Percentiles rank a stretch among this genome's conserved stretches.
Evolutionary conservation across 1,140 invertebrate genomes (phyloP).

Genomic region (Trissolcus basalis): DNA sequence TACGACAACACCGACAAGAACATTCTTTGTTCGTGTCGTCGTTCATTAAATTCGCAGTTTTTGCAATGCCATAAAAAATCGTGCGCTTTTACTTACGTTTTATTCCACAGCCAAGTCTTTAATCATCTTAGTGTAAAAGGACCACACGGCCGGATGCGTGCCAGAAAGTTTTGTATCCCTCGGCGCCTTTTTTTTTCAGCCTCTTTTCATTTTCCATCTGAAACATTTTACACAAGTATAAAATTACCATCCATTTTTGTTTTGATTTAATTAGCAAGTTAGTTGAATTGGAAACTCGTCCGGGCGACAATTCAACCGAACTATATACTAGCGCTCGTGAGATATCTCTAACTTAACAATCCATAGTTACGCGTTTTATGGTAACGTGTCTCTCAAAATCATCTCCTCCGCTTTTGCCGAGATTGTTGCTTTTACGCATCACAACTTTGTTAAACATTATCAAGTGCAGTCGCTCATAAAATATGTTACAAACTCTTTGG

Average conservation of each 20-base stretch:
- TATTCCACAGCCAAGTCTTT: too few relatives aligned
- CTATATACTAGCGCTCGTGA: not conserved
- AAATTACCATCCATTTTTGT: not conserved
- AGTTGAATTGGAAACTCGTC: slow-evolving; percentile 1
- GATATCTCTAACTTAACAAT: slow-evolving; percentile 34
- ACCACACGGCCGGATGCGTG: too few relatives aligned
- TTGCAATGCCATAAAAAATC: too few relatives aligned
- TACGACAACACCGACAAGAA: too few relatives aligned
- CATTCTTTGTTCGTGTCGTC: not conserved
- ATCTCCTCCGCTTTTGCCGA: slow-evolving; percentile 14
- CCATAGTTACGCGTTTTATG: slow-evolving; percentile 16
- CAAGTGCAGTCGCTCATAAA: slow-evolving; percentile 34
- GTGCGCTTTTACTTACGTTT: too few relatives aligned
- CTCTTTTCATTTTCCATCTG: not conserved
- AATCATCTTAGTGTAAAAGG: too few relatives aligned
- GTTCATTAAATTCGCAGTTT: slow-evolving; percentile 8
- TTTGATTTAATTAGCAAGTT: not conserved
- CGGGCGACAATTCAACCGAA: slow-evolving; percentile 1
- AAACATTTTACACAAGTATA: not conserved
- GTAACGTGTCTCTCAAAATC: slow-evolving; percentile 17
- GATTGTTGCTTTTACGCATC: slow-evolving; percentile 34
- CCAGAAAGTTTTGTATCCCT: too few relatives aligned
- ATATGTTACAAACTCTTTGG: slow-evolving; percentile 36
- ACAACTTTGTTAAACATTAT: slow-evolving; percentile 40
- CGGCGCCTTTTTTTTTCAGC: too few relatives aligned